These are phyloP conservation scores for Schizotus pectinicornis DNA, from an alignment of 2,888 invertebrate genomes.

Conservation along the genomic window DNA sequence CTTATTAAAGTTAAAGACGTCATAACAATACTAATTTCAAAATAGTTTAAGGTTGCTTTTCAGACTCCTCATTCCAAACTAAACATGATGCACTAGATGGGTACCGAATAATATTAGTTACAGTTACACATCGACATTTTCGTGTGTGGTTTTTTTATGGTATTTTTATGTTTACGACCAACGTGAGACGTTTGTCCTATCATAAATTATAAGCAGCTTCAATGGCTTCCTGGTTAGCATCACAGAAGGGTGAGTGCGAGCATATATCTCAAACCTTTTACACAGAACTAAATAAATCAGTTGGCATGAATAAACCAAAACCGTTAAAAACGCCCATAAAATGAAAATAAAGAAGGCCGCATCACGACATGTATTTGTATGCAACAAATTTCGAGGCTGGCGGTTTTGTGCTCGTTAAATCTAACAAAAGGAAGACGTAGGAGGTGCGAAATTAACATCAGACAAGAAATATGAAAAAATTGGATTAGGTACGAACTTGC, in stretches of 20 bases:
- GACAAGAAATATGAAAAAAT: too few species aligned
- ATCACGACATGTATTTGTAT: constrained; percentile 1
- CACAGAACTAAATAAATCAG: constrained; percentile 30
- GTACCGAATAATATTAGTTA: constrained; percentile 13
- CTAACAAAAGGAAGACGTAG: too few species aligned
- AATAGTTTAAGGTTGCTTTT: too few species aligned
- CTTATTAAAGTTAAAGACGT: too few species aligned
- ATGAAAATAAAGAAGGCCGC: constrained; percentile 15
- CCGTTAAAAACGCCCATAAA: constrained; percentile 25
- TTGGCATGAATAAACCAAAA: constrained; percentile 25
- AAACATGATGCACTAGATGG: too few species aligned
- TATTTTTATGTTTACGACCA: constrained; percentile 40
- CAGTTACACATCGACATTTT: constrained; percentile 27
- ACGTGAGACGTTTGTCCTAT: constrained; percentile 37
- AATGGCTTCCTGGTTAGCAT: constrained; percentile 29
- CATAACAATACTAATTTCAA: too few species aligned
- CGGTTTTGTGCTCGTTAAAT: too few species aligned
- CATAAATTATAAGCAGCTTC: constrained; percentile 36
- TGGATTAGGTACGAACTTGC: too few species aligned
- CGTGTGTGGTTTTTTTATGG: constrained; percentile 36
- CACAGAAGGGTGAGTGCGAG: constrained; percentile 22
- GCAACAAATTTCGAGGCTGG: constrained; percentile 2
- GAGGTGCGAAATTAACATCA: too few species aligned
- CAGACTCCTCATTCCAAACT: too few species aligned
- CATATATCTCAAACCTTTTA: constrained; percentile 21